Conservation (phyloP, 2,113 vertebrate species). For the Natator depressus region DNA sequence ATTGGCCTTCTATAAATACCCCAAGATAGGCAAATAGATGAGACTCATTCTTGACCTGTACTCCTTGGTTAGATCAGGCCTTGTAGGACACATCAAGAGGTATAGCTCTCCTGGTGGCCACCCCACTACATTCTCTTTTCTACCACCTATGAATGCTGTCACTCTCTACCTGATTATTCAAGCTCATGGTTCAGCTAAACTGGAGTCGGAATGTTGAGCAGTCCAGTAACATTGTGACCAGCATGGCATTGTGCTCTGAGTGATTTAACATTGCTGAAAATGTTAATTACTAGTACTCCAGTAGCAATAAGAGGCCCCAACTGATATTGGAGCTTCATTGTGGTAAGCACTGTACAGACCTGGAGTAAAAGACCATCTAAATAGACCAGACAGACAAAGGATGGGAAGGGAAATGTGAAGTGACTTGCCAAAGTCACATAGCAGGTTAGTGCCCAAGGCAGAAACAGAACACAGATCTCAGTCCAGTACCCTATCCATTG, state of each 20-base stretch:
- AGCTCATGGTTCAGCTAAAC: not conserved
- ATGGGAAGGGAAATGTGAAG: not conserved
- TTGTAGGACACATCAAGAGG: not conserved
- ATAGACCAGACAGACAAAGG: not conserved
- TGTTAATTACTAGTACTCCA: not conserved
- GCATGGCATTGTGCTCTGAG: not conserved
- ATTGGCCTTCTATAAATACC: not conserved
- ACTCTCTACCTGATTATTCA: not conserved
- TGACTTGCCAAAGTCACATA: not conserved
- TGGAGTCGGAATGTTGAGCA: not conserved
- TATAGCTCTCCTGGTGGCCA: not conserved
- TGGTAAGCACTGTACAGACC: not conserved
- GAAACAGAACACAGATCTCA: not conserved
- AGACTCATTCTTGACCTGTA: not conserved
- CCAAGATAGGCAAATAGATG: not conserved
- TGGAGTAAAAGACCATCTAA: not conserved
- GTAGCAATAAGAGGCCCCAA: not conserved
- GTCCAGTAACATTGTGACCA: not conserved
- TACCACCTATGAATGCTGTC: not conserved
- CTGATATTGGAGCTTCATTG: not conserved
- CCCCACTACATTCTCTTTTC: not conserved
- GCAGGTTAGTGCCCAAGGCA: not conserved
- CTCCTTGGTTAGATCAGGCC: not conserved
- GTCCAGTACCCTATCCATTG: not conserved
- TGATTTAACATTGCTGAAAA: not conserved